A percentile compares a stretch with the other conserved stretches of the same genome.
Evolutionary conservation across 2,888 invertebrate species (phyloP).

Genomic region (Oxycera nigricornis): DNA sequence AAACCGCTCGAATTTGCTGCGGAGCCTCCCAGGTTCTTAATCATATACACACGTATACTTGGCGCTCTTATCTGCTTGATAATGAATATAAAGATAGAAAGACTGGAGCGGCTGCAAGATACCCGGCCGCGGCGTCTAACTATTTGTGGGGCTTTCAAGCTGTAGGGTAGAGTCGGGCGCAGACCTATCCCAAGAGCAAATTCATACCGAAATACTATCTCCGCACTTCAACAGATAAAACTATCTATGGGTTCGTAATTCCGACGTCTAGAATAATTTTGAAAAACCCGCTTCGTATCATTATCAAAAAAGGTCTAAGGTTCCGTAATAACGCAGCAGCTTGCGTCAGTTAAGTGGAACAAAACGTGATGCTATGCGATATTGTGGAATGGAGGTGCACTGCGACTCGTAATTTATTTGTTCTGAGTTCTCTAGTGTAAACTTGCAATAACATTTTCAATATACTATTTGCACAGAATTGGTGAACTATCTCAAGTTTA

Average conservation of each 20-base stretch:
- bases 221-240: too few species aligned
- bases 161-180: too few species aligned
- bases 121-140: too few species aligned
- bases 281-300: too few species aligned
- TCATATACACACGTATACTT: slow-evolving; percentile 28
- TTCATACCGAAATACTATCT: too few species aligned
- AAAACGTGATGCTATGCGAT: not conserved
- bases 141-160: too few species aligned
- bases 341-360: slow-evolving; percentile 1
- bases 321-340: not conserved
- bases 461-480: too few species aligned
- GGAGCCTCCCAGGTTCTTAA: slow-evolving; percentile 16
- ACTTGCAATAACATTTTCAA: not conserved
- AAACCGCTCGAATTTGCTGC: slow-evolving; percentile 13
- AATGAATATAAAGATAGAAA: not conserved
- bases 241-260: too few species aligned
- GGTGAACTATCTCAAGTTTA: too few species aligned
- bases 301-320: too few species aligned
- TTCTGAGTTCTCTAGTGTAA: not conserved
- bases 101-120: not conserved
- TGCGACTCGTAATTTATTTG: not conserved
- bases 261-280: too few species aligned
- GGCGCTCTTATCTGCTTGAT: slow-evolving; percentile 26
- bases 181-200: too few species aligned
- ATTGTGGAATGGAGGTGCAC: not conserved